phyloP scores from a whole-genome alignment of 2,797 vertebrate genomes.

The Falco peregrinus region DNA sequence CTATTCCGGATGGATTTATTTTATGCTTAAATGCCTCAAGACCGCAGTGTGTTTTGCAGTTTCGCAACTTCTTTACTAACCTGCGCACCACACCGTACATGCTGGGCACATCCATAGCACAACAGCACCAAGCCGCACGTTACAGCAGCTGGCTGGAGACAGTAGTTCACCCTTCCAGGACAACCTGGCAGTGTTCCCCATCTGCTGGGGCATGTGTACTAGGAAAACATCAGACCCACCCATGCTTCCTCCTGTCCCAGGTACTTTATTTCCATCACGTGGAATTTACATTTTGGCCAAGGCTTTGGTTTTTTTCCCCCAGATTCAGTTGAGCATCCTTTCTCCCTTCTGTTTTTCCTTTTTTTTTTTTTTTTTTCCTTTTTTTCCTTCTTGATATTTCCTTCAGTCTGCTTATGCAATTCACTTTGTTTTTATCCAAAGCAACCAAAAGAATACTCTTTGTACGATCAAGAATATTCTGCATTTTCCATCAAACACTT shows the following conservation, averaged over 20 bases:
- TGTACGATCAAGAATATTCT: neutral
- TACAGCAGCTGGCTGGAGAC: neutral
- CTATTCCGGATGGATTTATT: neutral
- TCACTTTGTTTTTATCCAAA: neutral
- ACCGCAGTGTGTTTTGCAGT: neutral
- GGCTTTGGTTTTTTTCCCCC: too few relatives aligned
- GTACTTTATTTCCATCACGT: neutral
- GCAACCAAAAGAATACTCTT: neutral
- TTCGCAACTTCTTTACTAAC: neutral
- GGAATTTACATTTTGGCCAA: neutral
- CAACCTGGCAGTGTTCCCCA: neutral
- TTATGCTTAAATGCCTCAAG: neutral
- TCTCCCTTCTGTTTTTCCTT: neutral
- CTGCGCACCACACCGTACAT: too few relatives aligned
- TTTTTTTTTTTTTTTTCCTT: too few relatives aligned
- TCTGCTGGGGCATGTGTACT: neutral
- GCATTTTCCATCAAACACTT: slow-evolving; percentile 27
- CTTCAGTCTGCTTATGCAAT: neutral
- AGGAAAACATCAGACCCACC: neutral
- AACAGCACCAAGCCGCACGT: neutral
- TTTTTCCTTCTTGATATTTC: neutral
- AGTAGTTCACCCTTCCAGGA: neutral
- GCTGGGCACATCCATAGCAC: neutral
- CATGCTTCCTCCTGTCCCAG: neutral
- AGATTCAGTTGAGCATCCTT: neutral